A percentile compares a stretch with the other conserved stretches of the same genome.
Evolutionary conservation across 2,888 invertebrate species (phyloP).

Genomic region (Drosophila setosimentum): DNA sequence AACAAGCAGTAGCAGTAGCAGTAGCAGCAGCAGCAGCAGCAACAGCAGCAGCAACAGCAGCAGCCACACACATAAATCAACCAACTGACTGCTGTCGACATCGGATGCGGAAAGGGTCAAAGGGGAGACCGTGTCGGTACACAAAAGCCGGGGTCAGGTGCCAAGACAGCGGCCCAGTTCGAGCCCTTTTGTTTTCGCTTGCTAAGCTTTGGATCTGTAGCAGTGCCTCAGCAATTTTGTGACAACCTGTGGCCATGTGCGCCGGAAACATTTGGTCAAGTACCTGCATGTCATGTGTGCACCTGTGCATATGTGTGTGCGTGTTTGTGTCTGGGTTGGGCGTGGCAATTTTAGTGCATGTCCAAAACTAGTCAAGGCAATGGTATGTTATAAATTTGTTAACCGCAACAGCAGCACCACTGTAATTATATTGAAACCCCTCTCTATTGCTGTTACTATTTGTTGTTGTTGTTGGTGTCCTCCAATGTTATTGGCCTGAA

Average conservation of each 20-base stretch:
- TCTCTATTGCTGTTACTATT: slow-evolving; percentile 10
- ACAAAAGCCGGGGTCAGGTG: slow-evolving; percentile 40
- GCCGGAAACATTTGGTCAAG: slow-evolving; percentile 71
- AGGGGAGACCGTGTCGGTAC: not conserved
- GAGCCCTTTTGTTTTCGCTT: slow-evolving; percentile 33
- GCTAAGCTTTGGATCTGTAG: slow-evolving; percentile 45
- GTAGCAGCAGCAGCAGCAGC: slow-evolving; percentile 22
- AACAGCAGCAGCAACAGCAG: slow-evolving; percentile 21
- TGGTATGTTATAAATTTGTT: slow-evolving; percentile 70
- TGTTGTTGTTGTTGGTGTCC: slow-evolving; percentile 9
- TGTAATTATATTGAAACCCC: slow-evolving; percentile 59
- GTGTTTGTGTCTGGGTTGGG: slow-evolving; percentile 34
- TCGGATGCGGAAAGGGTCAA: slow-evolving; percentile 40
- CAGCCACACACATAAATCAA: slow-evolving; percentile 66
- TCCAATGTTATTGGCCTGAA: slow-evolving; percentile 26
- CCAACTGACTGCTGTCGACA: slow-evolving; percentile 75
- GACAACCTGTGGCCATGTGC: slow-evolving; percentile 74
- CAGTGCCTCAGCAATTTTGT: slow-evolving; percentile 60
- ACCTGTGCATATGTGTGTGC: slow-evolving; percentile 15
- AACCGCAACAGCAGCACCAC: slow-evolving; percentile 53
- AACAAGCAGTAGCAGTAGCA: slow-evolving; percentile 31
- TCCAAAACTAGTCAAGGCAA: slow-evolving; percentile 45
- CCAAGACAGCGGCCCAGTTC: slow-evolving; percentile 24
- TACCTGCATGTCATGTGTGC: slow-evolving; percentile 31
- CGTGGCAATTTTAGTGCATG: slow-evolving; percentile 60